A percentile compares a stretch with the other conserved stretches of the same genome.
Conservation (phyloP, 2,888 invertebrate genomes). For the Hemaris fuciformis region DNA sequence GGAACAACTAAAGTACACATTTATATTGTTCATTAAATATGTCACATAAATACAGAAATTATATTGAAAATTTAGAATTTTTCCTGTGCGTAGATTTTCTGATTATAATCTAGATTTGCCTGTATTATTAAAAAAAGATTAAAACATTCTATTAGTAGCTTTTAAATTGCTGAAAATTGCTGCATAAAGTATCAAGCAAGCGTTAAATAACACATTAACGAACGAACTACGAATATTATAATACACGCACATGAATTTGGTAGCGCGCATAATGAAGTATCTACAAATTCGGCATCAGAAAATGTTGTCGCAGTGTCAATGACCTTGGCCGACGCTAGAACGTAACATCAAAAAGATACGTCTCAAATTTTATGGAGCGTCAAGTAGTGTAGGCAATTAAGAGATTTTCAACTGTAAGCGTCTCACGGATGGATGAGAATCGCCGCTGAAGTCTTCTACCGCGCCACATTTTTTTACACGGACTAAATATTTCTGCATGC, state of each 20-base stretch:
- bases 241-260: background rate
- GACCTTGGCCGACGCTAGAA: constrained; percentile 57
- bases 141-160: no score
- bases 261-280: background rate
- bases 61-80: background rate
- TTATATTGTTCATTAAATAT: background rate
- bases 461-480: constrained; percentile 41
- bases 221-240: background rate
- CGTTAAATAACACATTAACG: constrained; percentile 8
- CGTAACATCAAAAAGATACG: constrained; percentile 56
- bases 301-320: constrained; percentile 40
- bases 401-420: constrained; percentile 56
- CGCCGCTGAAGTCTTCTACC: constrained; percentile 28
- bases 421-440: constrained; percentile 58
- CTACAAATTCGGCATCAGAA: background rate
- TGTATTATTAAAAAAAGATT: background rate
- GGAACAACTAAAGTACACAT: no score
- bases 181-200: background rate
- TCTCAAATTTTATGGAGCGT: constrained; percentile 75
- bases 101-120: background rate
- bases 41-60: background rate
- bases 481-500: constrained; percentile 30
- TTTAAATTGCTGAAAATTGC: no score
- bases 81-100: background rate
- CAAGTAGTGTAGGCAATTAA: constrained; percentile 68